These are phyloP conservation scores for Palythoa grandiflora DNA, from an alignment of 92 coral and sea anemone genomes.

Conservation along the genomic window DNA sequence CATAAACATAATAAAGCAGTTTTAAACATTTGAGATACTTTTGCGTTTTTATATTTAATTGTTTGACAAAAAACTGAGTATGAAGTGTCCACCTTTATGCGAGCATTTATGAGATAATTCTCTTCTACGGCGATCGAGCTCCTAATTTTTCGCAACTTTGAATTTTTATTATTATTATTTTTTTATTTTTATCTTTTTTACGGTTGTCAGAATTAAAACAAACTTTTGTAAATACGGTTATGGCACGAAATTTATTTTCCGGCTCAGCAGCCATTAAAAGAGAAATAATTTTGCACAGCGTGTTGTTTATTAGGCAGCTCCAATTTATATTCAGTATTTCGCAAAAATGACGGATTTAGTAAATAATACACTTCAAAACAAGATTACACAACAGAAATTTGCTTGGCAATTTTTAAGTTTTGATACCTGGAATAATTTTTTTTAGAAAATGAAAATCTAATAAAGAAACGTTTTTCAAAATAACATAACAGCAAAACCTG, in stretches of 20 bases:
- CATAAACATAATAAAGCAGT: too few relatives aligned
- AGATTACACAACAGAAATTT: not conserved
- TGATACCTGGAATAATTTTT: too few relatives aligned
- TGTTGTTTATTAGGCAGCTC: not conserved
- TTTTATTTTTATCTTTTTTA: not conserved
- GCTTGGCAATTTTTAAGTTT: not conserved
- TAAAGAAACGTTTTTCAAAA: not conserved
- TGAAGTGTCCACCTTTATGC: too few relatives aligned
- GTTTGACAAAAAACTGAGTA: too few relatives aligned
- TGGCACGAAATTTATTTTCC: not conserved
- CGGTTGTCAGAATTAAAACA: not conserved
- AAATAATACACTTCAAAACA: not conserved
- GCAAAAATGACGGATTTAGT: not conserved
- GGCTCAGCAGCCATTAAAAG: not conserved
- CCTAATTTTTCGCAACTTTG: too few relatives aligned
- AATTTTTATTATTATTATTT: not conserved
- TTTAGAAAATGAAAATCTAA: not conserved
- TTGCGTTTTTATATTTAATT: too few relatives aligned
- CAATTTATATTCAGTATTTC: conserved; percentile 9
- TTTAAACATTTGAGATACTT: too few relatives aligned
- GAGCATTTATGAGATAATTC: too few relatives aligned
- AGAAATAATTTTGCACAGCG: not conserved
- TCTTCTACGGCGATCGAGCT: too few relatives aligned
- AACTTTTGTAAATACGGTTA: not conserved
- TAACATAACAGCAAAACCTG: not conserved